These are phyloP conservation scores for Ennomos erosarius DNA, from an alignment of 2,888 invertebrate species.

Conservation along the genomic window DNA sequence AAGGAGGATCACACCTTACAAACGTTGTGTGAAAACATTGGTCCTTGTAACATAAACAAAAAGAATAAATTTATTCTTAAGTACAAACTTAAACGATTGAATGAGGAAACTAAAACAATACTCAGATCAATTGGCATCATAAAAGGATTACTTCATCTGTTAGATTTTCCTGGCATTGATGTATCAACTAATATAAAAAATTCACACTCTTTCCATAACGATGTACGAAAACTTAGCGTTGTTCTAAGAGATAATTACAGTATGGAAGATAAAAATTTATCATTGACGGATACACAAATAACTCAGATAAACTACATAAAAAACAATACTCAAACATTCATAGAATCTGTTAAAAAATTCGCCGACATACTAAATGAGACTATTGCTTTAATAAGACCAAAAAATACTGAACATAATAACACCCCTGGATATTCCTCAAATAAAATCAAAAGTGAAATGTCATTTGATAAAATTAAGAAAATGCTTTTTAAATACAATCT, in stretches of 20 bases:
- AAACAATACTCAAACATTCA: slow-evolving; percentile 59
- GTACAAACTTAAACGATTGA: slow-evolving; percentile 57
- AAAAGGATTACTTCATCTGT: slow-evolving; percentile 58
- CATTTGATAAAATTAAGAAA: slow-evolving; percentile 23
- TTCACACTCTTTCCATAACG: slow-evolving; percentile 25
- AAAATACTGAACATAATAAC: neutral
- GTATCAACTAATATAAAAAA: slow-evolving; percentile 9
- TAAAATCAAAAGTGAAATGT: slow-evolving; percentile 30
- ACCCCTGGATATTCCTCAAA: slow-evolving; percentile 43
- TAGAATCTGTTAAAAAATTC: slow-evolving; percentile 64
- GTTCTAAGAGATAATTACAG: slow-evolving; percentile 54
- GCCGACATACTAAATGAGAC: slow-evolving; percentile 62
- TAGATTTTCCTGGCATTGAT: slow-evolving; percentile 44
- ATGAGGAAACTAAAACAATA: slow-evolving; percentile 57
- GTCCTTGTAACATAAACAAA: slow-evolving; percentile 51
- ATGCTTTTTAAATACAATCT: slow-evolving; percentile 35
- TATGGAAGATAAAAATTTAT: slow-evolving; percentile 23
- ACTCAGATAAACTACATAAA: slow-evolving; percentile 63
- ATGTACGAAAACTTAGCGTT: slow-evolving; percentile 56
- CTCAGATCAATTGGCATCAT: slow-evolving; percentile 62
- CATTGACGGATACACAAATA: slow-evolving; percentile 51
- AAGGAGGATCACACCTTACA: slow-evolving; percentile 54
- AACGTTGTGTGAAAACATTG: slow-evolving; percentile 59
- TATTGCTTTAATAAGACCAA: slow-evolving; percentile 36
- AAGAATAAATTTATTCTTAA: slow-evolving; percentile 50